Base-by-base conservation (phyloP, 2,888 invertebrate species). In the Microplitis manilae region DNA sequence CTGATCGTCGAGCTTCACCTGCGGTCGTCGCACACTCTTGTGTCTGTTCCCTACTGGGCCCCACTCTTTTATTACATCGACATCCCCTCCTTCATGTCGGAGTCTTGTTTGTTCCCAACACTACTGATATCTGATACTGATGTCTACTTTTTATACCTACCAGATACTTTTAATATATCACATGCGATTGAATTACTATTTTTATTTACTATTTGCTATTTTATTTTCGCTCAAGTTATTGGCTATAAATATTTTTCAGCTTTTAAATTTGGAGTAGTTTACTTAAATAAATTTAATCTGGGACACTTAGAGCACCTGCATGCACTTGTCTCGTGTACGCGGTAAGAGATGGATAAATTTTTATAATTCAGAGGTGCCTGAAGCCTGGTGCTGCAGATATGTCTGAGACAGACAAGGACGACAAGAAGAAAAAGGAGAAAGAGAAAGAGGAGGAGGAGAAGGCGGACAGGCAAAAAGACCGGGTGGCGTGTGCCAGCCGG, bases 401-500 rank as follows among this genome's bases (percentile, higher is more conserved):
- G 50, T 50, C 50, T 50, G 50, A 30, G 30, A 30, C 30, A 30
- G 30, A 30, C 30, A 30, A 30, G 30, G 30, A 30, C 30, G 30
- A 4, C 7, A 7, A 62, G 62, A 62, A 62, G n/a, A 62, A 62
- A 6, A 62, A 62, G 9, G 13, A 62, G 62, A n/a, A 15, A n/a
- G 15, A 15, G 13, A 20, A 38, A 65, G 65, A 40, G 61, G 74
- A 39, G 20, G 60, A 39, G n/a, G 38, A 71, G 30, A 6, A 39
- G 40, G 6, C 50, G 13, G 13, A 59, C 71, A 20, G 59, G 61
- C 59, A 76, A 76, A 64, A 71, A 76, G 69, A 64, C 72, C 82
- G 82, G 77, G 77, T 82, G 82, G 82, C 82, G 79, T 80, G 80
- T 78, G 81, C 81, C 82, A 79, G 79, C 81, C 80, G 80, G 79